Evolutionary conservation across 2,113 vertebrate genomes (phyloP), one percentile per base, ranked within the genome.

Genomic region (Microtus ochrogaster): DNA sequence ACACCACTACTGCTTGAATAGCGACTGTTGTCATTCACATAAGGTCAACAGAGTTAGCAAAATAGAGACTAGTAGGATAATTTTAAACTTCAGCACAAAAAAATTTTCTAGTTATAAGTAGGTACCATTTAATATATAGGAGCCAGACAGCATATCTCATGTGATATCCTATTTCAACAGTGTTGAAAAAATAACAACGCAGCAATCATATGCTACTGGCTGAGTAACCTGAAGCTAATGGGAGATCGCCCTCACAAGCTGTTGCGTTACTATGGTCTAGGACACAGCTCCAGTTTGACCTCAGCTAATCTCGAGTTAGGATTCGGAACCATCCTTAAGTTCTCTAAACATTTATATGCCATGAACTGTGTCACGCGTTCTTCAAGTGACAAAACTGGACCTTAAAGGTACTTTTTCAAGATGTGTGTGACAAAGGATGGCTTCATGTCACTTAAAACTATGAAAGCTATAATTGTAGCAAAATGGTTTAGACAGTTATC

Each of bases 61-160:
- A 77, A 65, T 2, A 83, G 44, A 47, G 16, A 10, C 52, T 4
- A 90, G 10, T 63, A 83, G 92, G 21, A 61, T 88, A 87, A 84
- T 95, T 79, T 63, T 12, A n/a, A 77, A 94, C 81, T 81, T 94
- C 78, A 91, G n/a, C 55, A n/a, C 89, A 87, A 70, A 93, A 47
- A 14, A 49, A 6, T 1, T 78, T 81, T 65, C 44, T 68, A 94
- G 47, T 73, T 22, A 7, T 94, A 49, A 58, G 22, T 79, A 74
- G 26, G 36, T 87, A 28, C 21, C 26, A 87, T 81, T 83, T 21
- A 89, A 72, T 89, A 65, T 33, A 65, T 79, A 73, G n/a, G 49
- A 89, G 12, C 39, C 19, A 91, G 82, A 47, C 12, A 70, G 21
- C 47, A 36, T 65, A 73, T 73, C 88, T 91, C 39, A 61, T 11